These are phyloP conservation scores for Plestiodon gilberti DNA, from an alignment of 2,113 vertebrate genomes.

Conservation along the genomic window DNA sequence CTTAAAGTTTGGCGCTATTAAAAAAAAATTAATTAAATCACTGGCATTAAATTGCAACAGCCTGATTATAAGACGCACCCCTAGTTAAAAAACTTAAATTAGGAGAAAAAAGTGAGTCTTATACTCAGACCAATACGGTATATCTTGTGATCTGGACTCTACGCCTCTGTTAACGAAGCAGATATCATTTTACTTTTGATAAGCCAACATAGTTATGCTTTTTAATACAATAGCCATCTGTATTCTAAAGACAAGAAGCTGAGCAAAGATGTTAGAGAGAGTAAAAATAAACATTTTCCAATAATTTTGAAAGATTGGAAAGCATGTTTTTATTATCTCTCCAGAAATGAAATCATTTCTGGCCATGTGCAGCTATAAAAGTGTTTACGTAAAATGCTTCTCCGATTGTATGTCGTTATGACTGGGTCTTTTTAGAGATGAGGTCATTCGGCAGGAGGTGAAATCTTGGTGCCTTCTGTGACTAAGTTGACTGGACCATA, in stretches of 20 bases:
- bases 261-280: not conserved
- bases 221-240: not conserved
- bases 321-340: not conserved
- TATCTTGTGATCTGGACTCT: no score
- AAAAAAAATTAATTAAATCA: no score
- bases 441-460: not conserved
- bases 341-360: no score
- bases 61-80: no score
- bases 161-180: no score
- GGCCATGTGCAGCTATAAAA: not conserved
- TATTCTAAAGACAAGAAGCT: not conserved
- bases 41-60: no score
- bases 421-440: not conserved
- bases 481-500: not conserved
- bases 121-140: no score
- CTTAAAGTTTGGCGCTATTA: no score
- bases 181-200: not conserved
- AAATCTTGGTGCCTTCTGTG: not conserved
- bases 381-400: not conserved
- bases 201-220: not conserved
- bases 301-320: not conserved
- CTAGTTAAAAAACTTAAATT: no score
- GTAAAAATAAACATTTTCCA: not conserved
- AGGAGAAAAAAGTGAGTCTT: no score
- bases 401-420: no score